Evolutionary conservation across 2,888 invertebrate species (phyloP).

Genomic region (Drosophila colorata): DNA sequence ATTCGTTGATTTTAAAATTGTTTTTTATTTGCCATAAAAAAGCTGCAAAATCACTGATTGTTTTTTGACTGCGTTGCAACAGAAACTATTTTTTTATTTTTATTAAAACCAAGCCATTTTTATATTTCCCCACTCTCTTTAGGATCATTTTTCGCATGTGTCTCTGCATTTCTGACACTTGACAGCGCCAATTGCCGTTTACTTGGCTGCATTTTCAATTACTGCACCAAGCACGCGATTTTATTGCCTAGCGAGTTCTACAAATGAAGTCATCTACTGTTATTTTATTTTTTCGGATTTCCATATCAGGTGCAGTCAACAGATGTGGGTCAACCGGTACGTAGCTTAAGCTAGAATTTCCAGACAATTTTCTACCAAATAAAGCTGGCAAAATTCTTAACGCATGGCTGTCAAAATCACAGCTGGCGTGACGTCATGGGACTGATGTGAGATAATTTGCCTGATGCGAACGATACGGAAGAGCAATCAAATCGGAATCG

Average conservation of each 20-base stretch:
- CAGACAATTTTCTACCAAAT: no score
- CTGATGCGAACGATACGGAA: not conserved
- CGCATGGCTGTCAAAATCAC: not conserved
- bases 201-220: slow-evolving; percentile 65
- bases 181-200: slow-evolving; percentile 56
- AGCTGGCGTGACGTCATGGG: slow-evolving; percentile 7
- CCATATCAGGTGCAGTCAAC: not conserved
- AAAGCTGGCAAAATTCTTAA: not conserved
- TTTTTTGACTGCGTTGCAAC: no score
- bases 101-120: no score
- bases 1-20: no score
- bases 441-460: slow-evolving; percentile 1
- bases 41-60: no score
- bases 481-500: slow-evolving; percentile 1
- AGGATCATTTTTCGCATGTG: not conserved
- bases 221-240: slow-evolving; percentile 36
- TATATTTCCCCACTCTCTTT: no score
- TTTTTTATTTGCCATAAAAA: no score
- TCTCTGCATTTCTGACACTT: slow-evolving; percentile 58
- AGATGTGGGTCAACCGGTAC: slow-evolving; percentile 19
- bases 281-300: not conserved
- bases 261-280: slow-evolving; percentile 36
- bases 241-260: slow-evolving; percentile 21
- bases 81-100: no score
- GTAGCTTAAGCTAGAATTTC: not conserved